These are phyloP conservation scores for Scortum barcoo DNA, from an alignment of 2,113 vertebrate species.

Conservation along the genomic window DNA sequence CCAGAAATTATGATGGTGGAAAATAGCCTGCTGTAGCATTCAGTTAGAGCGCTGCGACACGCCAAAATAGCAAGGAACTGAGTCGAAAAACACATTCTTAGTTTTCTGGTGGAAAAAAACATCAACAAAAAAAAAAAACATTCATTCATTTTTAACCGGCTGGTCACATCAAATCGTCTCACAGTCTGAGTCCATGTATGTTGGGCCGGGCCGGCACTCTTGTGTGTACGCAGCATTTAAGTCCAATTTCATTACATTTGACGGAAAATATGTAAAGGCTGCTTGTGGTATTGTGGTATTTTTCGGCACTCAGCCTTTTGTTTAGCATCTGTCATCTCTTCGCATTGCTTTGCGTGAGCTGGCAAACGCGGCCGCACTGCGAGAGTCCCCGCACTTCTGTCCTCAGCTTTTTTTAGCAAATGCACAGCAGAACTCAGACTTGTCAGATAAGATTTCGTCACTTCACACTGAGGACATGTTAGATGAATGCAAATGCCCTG, in stretches of 20 bases:
- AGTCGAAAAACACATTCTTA: neutral
- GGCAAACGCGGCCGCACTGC: conserved; percentile 15
- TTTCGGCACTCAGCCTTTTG: conserved; percentile 35
- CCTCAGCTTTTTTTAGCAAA: conserved; percentile 46
- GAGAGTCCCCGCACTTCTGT: conserved; percentile 20
- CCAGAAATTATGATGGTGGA: conserved; percentile 27
- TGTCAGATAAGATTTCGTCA: conserved; percentile 18
- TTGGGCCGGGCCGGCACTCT: conserved; percentile 6
- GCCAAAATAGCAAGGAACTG: neutral
- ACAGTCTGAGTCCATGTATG: conserved; percentile 2
- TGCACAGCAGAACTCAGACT: neutral
- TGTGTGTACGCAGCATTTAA: conserved; percentile 33
- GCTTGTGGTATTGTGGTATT: conserved; percentile 55
- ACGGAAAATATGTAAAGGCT: conserved; percentile 64
- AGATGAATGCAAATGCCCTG: conserved; percentile 2
- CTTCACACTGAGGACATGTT: conserved; percentile 8
- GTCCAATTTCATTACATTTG: conserved; percentile 51
- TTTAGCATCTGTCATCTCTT: conserved; percentile 59
- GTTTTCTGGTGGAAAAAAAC: neutral
- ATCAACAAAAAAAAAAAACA: neutral
- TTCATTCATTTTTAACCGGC: neutral
- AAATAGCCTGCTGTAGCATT: conserved; percentile 24
- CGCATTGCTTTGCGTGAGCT: conserved; percentile 27
- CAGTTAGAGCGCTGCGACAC: neutral
- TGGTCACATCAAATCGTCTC: conserved; percentile 15